Conservation (phyloP, 2,113 vertebrate species). For the Gallinago jamesoni region DNA sequence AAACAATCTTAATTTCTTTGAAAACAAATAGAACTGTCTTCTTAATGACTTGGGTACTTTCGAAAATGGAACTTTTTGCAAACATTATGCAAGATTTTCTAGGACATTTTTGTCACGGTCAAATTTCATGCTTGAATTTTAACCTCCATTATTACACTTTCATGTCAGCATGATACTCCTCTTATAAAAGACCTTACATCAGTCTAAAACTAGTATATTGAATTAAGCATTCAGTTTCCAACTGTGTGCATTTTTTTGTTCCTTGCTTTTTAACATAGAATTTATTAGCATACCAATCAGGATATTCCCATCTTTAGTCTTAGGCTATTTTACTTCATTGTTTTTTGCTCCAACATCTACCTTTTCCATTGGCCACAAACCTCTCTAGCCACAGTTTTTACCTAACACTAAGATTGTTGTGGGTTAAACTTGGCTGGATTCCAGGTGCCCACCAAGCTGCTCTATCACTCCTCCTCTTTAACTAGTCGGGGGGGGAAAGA, state of each 20-base stretch:
- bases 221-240: constrained; percentile 8
- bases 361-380: not conserved
- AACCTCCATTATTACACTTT: not conserved
- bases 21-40: not conserved
- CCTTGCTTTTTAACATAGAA: not conserved
- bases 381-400: not conserved
- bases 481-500: not conserved
- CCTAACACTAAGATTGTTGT: not conserved
- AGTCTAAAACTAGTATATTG: not conserved
- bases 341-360: not conserved
- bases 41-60: not conserved
- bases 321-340: not conserved
- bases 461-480: not conserved
- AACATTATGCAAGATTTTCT: not conserved
- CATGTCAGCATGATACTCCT: not conserved
- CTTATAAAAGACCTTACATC: not conserved
- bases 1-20: not conserved
- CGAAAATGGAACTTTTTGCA: not conserved
- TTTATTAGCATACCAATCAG: not conserved
- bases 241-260: not conserved
- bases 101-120: not conserved
- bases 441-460: not conserved
- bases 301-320: not conserved
- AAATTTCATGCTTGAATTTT: not conserved
- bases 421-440: not conserved